Percentiles rank a stretch among this genome's conserved stretches.
These are phyloP conservation scores for Drusus annulatus DNA, from an alignment of 1,140 invertebrate species.

Conservation along the genomic window DNA sequence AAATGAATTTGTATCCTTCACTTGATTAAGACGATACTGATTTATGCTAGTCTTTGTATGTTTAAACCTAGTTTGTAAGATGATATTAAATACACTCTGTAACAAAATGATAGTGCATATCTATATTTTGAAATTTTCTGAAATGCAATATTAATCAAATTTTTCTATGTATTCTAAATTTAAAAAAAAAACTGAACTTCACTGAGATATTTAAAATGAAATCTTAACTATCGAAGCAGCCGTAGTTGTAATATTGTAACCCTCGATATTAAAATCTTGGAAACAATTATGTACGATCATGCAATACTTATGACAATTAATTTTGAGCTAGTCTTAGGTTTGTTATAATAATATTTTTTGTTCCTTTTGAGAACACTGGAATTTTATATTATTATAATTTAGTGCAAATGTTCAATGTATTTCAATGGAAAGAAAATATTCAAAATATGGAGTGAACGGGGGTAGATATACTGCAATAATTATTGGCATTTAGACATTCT, in stretches of 20 bases:
- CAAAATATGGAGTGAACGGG: constrained; percentile 29
- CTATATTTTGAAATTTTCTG: constrained; percentile 30
- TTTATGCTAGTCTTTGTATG: constrained; percentile 58
- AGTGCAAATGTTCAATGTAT: no score
- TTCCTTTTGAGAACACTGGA: background rate
- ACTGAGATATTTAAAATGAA: no score
- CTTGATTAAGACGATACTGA: constrained; percentile 58
- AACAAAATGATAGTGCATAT: background rate
- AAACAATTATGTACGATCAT: no score
- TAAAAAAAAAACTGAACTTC: no score
- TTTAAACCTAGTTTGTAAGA: constrained; percentile 52
- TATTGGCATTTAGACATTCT: constrained; percentile 20
- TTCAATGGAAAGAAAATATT: background rate
- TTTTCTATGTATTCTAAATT: no score
- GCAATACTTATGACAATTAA: constrained; percentile 6
- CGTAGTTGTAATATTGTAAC: no score
- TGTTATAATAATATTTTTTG: background rate
- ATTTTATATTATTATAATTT: no score
- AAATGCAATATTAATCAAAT: background rate
- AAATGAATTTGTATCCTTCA: constrained; percentile 45
- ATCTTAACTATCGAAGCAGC: no score
- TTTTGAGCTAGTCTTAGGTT: constrained; percentile 4
- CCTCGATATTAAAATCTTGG: no score
- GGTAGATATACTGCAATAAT: constrained; percentile 14
- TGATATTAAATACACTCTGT: constrained; percentile 43